Conservation (phyloP, 2,888 invertebrate genomes). For the Drosophila fungiperda region DNA sequence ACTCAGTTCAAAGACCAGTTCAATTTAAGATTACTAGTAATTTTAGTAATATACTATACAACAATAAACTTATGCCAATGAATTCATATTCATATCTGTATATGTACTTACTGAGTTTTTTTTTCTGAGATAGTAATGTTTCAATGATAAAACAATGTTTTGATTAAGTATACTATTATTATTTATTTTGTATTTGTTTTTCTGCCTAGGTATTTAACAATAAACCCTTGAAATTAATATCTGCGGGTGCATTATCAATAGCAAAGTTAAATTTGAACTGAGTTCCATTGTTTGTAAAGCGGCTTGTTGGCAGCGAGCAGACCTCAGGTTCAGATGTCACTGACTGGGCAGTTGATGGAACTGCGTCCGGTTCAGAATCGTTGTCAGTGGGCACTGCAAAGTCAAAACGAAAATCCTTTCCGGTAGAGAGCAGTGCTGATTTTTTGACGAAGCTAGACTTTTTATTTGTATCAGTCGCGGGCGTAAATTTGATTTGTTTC, state of each 20-base stretch:
- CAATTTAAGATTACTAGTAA: too few relatives aligned
- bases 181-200: not conserved
- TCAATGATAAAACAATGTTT: not conserved
- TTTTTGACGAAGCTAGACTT: slow-evolving; percentile 90
- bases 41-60: not conserved
- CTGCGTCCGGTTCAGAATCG: not conserved
- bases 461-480: slow-evolving; percentile 85
- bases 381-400: slow-evolving; percentile 84
- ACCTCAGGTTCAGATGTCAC: not conserved
- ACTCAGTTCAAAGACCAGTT: not conserved
- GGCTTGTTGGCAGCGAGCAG: slow-evolving; percentile 22
- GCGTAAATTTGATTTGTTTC: slow-evolving; percentile 86
- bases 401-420: slow-evolving; percentile 87
- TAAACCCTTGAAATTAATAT: slow-evolving; percentile 69
- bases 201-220: slow-evolving; percentile 51
- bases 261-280: slow-evolving; percentile 90
- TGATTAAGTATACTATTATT: slow-evolving; percentile 1
- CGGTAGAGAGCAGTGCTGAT: slow-evolving; percentile 86
- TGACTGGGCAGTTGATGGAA: slow-evolving; percentile 41
- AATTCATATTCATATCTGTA: not conserved
- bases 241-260: slow-evolving; percentile 63
- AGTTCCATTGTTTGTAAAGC: slow-evolving; percentile 79
- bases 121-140: not conserved
- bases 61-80: not conserved
- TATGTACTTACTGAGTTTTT: not conserved